Conservation (phyloP, 2,888 invertebrate genomes). For the Hypomecis punctinalis region DNA sequence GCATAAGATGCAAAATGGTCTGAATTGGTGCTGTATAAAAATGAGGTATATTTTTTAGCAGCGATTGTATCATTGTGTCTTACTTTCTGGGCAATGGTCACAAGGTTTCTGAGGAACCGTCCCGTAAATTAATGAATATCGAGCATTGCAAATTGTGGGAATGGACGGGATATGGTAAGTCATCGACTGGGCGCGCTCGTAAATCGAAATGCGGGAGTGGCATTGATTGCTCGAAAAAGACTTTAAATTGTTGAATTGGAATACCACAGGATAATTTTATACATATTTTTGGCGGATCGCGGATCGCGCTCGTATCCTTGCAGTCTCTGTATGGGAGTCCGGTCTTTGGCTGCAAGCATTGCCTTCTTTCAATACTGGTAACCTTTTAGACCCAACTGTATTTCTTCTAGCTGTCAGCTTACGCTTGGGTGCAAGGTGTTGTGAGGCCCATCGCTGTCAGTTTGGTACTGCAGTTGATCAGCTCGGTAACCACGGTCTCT, state of each 20-base stretch:
- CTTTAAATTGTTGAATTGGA: conserved; percentile 6
- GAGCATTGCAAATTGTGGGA: conserved; percentile 60
- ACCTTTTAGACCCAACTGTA: too few relatives aligned
- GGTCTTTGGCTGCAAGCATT: too few relatives aligned
- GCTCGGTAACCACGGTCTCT: too few relatives aligned
- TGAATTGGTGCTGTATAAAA: conserved; percentile 30
- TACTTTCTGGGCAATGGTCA: conserved; percentile 59
- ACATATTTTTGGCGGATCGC: too few relatives aligned
- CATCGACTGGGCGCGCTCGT: conserved; percentile 56
- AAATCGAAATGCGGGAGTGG: conserved; percentile 49
- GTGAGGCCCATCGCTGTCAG: too few relatives aligned
- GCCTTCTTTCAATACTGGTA: too few relatives aligned
- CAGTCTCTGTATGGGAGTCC: too few relatives aligned
- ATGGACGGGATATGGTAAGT: conserved; percentile 56
- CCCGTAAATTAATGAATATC: conserved; percentile 75
- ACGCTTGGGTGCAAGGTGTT: too few relatives aligned
- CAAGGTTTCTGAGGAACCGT: conserved; percentile 68
- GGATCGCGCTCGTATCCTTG: too few relatives aligned
- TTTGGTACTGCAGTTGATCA: too few relatives aligned
- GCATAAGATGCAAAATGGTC: conserved; percentile 45
- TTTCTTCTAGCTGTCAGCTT: too few relatives aligned
- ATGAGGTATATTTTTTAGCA: conserved; percentile 43
- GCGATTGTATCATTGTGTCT: conserved; percentile 50
- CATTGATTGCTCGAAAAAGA: conserved; percentile 41
- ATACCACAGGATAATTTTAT: too few relatives aligned